Base-by-base conservation (phyloP, 30 jellyfish, hydroid and myxozoan species). In the Catostylus mosaicus region DNA sequence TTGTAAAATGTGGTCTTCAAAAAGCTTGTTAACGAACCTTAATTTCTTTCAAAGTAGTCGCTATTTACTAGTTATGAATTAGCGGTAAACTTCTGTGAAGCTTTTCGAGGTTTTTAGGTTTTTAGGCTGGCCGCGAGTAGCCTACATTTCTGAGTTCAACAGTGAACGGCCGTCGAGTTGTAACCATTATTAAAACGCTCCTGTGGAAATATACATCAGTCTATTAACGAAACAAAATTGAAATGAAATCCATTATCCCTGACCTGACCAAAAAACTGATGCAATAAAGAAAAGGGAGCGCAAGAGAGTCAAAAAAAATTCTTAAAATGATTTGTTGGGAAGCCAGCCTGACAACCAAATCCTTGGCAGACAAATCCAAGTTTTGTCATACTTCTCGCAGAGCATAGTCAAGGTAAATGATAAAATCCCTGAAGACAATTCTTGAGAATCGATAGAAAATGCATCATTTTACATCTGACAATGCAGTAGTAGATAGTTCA, bases 61-160 rank as follows among this genome's bases (percentile, higher is more conserved):
- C 11, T 19, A 23, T 59, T 27, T 59, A 59, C 71, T 24, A 22
- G 40, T 18, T 59, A 12, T 1, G 36, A 59, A 20, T 59, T 59
- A 59, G 71, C 71, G 71, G 71, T 22, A 2, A 59, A 26, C 38
- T 7, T 59, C 26, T 1, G 40, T 59, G 71, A 59, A 59, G 71
- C 37, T 59, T 59, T 59, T 59, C 71, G 71, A 59, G 71, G 71
- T 59, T 59, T 59, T 59, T 59, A 36, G 71, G 71, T 59, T 59
- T 59, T 37, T 23, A 59, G 71, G 71, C 71, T 59, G 38, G 71
- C 38, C 71, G 71, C 71, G 71, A 59, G 71, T 59, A 27, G 67
- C 38, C n/a, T 23, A 59, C 71, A 59, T 59, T 23, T 18, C 2
- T 16, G 20, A 18, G 36, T 59, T 59, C 71, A 23, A 22, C 56